Evolutionary conservation across 2,797 vertebrate genomes (phyloP).

Genomic region (Adelosebastes latens): DNA sequence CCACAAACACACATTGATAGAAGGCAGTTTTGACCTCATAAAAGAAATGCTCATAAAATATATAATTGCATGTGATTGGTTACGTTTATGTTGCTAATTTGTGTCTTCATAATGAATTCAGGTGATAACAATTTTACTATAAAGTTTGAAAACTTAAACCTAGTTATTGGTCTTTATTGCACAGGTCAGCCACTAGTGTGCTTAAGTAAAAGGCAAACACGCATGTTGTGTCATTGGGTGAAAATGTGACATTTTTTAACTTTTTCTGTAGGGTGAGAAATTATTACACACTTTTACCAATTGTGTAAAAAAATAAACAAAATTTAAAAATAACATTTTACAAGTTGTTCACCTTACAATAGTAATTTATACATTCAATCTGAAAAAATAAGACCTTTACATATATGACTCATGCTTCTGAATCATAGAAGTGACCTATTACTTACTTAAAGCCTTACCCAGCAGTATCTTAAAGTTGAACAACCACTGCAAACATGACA

Average conservation of each 20-base stretch:
- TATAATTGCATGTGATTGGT: neutral
- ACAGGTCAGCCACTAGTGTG: slow-evolving; percentile 16
- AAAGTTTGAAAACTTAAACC: neutral
- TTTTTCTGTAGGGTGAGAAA: neutral
- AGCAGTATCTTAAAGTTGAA: slow-evolving; percentile 6
- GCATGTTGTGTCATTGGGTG: neutral
- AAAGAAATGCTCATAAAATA: neutral
- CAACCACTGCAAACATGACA: slow-evolving; percentile 3
- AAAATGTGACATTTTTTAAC: neutral
- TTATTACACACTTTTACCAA: neutral
- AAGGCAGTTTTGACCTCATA: neutral
- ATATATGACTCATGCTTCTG: neutral
- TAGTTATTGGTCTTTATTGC: slow-evolving; percentile 6
- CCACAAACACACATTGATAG: neutral
- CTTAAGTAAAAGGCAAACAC: neutral
- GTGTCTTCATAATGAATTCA: neutral
- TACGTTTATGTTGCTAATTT: neutral
- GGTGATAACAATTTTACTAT: neutral
- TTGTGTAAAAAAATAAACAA: neutral
- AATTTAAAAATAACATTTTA: neutral
- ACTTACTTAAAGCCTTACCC: neutral
- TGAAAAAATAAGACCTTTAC: slow-evolving; percentile 4
- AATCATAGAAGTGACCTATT: slow-evolving; percentile 2
- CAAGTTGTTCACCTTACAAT: neutral
- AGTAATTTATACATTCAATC: slow-evolving; percentile 15